These are phyloP conservation scores for Macrosoma leucophasiata DNA, from an alignment of 2,888 invertebrate species.

Conservation along the genomic window DNA sequence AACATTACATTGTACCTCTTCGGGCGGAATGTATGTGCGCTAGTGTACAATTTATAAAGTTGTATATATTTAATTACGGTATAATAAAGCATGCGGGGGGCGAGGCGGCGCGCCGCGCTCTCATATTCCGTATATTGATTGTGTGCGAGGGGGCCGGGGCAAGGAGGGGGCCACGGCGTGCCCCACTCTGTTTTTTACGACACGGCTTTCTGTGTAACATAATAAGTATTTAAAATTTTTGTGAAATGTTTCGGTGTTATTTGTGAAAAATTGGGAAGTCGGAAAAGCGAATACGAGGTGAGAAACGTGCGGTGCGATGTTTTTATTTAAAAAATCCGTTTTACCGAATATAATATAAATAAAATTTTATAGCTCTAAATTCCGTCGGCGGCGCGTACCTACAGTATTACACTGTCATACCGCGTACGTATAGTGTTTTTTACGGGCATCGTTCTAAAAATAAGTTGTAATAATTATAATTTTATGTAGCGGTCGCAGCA, in stretches of 20 bases:
- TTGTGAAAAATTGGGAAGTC: conserved; percentile 70
- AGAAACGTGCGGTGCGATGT: conserved; percentile 50
- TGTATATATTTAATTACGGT: conserved; percentile 74
- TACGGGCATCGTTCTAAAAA: conserved; percentile 77
- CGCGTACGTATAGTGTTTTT: conserved; percentile 76
- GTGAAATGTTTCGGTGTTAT: conserved; percentile 75
- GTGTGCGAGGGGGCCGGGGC: conserved; percentile 74
- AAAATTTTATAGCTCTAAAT: conserved; percentile 68
- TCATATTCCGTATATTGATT: conserved; percentile 77
- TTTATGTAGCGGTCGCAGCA: conserved; percentile 73
- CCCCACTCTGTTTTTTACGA: conserved; percentile 77
- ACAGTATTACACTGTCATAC: conserved; percentile 74
- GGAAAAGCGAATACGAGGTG: conserved; percentile 67
- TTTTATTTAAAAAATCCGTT: conserved; percentile 50
- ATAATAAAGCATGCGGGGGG: conserved; percentile 75
- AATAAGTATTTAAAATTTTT: conserved; percentile 74
- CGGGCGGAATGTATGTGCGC: conserved; percentile 47
- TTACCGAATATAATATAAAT: conserved; percentile 58
- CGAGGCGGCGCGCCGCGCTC: conserved; percentile 75
- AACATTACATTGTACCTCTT: conserved; percentile 19
- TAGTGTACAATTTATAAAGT: conserved; percentile 65
- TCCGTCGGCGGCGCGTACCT: conserved; percentile 73
- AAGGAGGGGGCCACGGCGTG: conserved; percentile 74
- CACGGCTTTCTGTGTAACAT: conserved; percentile 77
- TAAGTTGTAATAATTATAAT: conserved; percentile 77